A percentile compares a stretch with the other conserved stretches of the same genome.
These are phyloP conservation scores for Napeogenes sylphis DNA, from an alignment of 2,888 invertebrate species.

Conservation along the genomic window DNA sequence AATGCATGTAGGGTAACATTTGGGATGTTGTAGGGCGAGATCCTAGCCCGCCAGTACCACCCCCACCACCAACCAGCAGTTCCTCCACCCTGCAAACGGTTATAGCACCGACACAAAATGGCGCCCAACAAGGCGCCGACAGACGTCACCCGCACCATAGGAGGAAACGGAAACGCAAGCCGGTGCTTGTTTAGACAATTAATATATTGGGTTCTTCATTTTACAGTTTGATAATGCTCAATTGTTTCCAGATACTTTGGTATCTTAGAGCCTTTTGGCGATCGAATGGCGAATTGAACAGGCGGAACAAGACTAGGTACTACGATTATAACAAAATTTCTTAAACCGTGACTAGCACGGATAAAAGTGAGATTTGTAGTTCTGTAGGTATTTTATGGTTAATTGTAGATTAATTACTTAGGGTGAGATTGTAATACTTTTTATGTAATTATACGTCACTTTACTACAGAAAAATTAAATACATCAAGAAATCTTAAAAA, in stretches of 20 bases:
- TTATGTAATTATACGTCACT: conserved; percentile 15
- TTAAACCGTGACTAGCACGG: conserved; percentile 43
- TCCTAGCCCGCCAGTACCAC: conserved; percentile 70
- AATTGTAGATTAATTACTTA: conserved; percentile 15
- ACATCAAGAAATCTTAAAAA: background rate
- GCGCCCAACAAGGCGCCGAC: conserved; percentile 35
- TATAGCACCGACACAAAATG: conserved; percentile 62
- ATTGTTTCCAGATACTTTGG: conserved; percentile 32
- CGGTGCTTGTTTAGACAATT: conserved; percentile 59
- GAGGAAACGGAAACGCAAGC: conserved; percentile 63
- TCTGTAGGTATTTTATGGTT: conserved; percentile 28
- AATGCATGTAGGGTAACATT: conserved; percentile 68
- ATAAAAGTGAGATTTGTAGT: conserved; percentile 60
- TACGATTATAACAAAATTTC: conserved; percentile 34
- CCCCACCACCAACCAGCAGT: conserved; percentile 71
- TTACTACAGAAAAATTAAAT: conserved; percentile 4
- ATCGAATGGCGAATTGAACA: conserved; percentile 37
- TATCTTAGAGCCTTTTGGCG: conserved; percentile 31
- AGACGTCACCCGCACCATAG: conserved; percentile 54
- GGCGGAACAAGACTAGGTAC: conserved; percentile 46
- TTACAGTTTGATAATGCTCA: conserved; percentile 44
- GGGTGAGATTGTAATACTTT: conserved; percentile 15
- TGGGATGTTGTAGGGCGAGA: conserved; percentile 71
- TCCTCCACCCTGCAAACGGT: conserved; percentile 64
- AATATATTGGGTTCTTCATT: conserved; percentile 27